A percentile compares a stretch with the other conserved stretches of the same genome.
Evolutionary conservation across 2,113 vertebrate genomes (phyloP).

Genomic region (Cinclus mexicanus): DNA sequence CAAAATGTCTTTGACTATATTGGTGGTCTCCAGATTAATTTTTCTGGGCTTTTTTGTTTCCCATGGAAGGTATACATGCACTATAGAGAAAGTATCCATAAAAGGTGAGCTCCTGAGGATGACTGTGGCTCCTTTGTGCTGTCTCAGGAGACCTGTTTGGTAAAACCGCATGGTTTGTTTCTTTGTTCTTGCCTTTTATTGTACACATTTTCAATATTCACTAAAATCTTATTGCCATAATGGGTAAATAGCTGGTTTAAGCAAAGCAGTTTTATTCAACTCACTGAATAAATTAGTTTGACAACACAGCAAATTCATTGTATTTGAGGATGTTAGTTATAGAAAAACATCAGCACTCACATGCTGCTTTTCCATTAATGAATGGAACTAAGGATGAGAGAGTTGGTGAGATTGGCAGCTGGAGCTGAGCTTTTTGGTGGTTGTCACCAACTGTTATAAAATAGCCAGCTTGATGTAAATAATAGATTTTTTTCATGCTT

Average conservation of each 20-base stretch:
- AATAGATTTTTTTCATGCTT: slow-evolving; percentile 11
- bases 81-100: background rate
- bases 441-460: slow-evolving; percentile 2
- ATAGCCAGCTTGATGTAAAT: slow-evolving; percentile 15
- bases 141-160: background rate
- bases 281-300: background rate
- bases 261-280: background rate
- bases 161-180: background rate
- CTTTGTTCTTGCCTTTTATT: background rate
- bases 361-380: slow-evolving; percentile 37
- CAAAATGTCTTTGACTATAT: background rate
- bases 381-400: slow-evolving; percentile 9
- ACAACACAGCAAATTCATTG: background rate
- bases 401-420: background rate
- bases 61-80: background rate
- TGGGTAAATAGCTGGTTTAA: background rate
- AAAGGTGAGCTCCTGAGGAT: background rate
- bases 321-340: background rate
- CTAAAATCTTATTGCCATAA: background rate
- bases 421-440: slow-evolving; percentile 24
- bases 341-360: slow-evolving; percentile 36
- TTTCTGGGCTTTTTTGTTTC: background rate
- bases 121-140: background rate
- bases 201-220: background rate
- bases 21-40: background rate